Conservation (phyloP, 2,888 invertebrate genomes). For the Chromoteleia sp. region DNA sequence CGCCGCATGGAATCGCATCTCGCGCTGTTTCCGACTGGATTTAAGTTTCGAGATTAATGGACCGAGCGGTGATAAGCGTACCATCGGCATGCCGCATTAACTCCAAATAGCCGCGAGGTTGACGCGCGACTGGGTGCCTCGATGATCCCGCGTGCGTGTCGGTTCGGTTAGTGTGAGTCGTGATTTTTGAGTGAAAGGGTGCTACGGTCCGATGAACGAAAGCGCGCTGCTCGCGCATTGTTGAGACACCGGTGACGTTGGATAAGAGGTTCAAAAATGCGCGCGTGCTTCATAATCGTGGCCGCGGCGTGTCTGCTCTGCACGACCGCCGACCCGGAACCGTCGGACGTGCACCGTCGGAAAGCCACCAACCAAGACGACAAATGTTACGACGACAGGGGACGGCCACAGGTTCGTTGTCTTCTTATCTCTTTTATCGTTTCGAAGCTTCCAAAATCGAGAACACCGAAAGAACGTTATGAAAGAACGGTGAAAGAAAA, state of each 20-base stretch:
- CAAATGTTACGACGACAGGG: constrained; percentile 81
- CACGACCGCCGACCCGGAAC: constrained; percentile 79
- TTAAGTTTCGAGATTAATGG: constrained; percentile 63
- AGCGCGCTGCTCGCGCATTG: constrained; percentile 43
- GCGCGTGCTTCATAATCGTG: constrained; percentile 65
- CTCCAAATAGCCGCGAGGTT: constrained; percentile 40
- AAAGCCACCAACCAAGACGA: constrained; percentile 77
- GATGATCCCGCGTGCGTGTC: constrained; percentile 40
- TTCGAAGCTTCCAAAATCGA: background rate
- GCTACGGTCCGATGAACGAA: constrained; percentile 59
- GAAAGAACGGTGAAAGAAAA: too few relatives aligned
- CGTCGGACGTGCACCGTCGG: constrained; percentile 76
- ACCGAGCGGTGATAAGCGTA: constrained; percentile 67
- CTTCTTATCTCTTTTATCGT: background rate
- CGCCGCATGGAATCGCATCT: constrained; percentile 21
- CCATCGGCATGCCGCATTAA: constrained; percentile 73
- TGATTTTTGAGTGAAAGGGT: constrained; percentile 65
- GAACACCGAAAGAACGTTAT: too few relatives aligned
- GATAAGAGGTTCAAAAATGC: constrained; percentile 60
- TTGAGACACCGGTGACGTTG: constrained; percentile 55
- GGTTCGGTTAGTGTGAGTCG: constrained; percentile 42
- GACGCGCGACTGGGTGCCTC: constrained; percentile 48
- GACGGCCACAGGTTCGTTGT: constrained; percentile 79
- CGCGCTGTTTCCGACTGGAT: constrained; percentile 11
- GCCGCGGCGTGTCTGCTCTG: constrained; percentile 65